Base-by-base conservation (phyloP, 2,113 vertebrate genomes). In the Indicator maculatus region DNA sequence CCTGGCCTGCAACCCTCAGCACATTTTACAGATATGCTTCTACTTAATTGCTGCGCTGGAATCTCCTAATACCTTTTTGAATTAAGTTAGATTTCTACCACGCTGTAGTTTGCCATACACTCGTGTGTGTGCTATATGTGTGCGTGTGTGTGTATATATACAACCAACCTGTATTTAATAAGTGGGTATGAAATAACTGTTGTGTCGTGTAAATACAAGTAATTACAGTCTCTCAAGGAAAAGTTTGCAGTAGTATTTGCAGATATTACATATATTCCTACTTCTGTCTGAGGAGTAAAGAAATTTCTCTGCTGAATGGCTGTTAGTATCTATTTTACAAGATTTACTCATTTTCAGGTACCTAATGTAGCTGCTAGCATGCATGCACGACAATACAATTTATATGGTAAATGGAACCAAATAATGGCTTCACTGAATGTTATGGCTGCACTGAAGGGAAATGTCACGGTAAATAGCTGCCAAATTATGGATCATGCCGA, bases 341-440 rank as follows among this genome's bases (percentile, higher is more conserved):
- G 98, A 98, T 98, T 98, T 98, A 97, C 97, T 98, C 98, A 98
- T 98, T 98, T 98, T 95, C 98, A 97, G 97, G 97, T 97, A 96
- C 96, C 97, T 98, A 98, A 98, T 98, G 97, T 97, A 97, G 98
- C 98, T 97, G 97, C 97, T 97, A 98, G 98, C 98, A 97, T 98
- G 97, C 98, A 97, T 97, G 97, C 97, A 97, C 97, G 98, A 98
- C 98, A 98, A 98, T 98, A 98, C 98, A 98, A 98, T 98, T 98
- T 98, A 98, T 98, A 98, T 98, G 98, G 98, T 98, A 98, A 98
- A 98, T 98, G 98, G 98, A 97, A 97, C 98, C 98, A 97, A 98
- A 98, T 98, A 98, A 98, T 98, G 98, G 98, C 97, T 97, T 98
- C 96, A 96, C 97, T 98, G 98, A 98, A 98, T 97, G 98, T 98